Evolutionary conservation across 1,140 invertebrate species (phyloP).

Genomic region (Leguminivora glycinivorella): DNA sequence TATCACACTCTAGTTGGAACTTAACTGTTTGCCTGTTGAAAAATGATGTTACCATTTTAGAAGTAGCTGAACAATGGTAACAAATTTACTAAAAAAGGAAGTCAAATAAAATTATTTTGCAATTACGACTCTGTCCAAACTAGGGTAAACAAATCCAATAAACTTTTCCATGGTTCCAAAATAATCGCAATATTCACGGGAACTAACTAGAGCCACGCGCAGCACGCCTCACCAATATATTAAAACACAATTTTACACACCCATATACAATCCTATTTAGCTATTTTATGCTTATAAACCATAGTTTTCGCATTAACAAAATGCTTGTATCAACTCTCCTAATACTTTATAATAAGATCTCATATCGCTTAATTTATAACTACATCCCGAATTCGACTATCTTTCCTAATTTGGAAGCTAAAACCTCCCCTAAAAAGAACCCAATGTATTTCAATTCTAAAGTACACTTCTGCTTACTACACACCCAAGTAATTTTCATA

Average conservation of each 20-base stretch:
- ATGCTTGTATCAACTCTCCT: background rate
- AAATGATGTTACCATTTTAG: too few relatives aligned
- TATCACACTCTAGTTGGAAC: too few relatives aligned
- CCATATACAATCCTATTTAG: constrained; percentile 71
- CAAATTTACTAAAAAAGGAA: too few relatives aligned
- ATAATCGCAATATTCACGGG: constrained; percentile 58
- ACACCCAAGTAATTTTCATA: background rate
- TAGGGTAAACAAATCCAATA: constrained; percentile 16
- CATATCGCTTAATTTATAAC: background rate
- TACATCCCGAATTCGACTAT: constrained; percentile 32
- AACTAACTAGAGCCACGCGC: constrained; percentile 66
- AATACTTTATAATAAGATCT: background rate
- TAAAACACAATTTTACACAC: constrained; percentile 53
- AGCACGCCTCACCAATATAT: constrained; percentile 63
- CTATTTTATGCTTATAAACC: constrained; percentile 70
- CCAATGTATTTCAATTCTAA: background rate
- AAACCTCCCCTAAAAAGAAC: constrained; percentile 31
- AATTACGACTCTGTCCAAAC: background rate
- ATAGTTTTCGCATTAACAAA: background rate
- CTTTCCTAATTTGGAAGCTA: background rate
- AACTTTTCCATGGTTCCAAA: constrained; percentile 30
- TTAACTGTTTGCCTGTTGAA: too few relatives aligned
- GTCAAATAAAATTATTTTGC: too few relatives aligned
- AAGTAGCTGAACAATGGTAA: too few relatives aligned
- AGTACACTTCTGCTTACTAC: background rate